Evolutionary conservation across 2,797 vertebrate genomes (phyloP), one percentile per base, ranked within the genome.

Genomic region (Karalla daura): DNA sequence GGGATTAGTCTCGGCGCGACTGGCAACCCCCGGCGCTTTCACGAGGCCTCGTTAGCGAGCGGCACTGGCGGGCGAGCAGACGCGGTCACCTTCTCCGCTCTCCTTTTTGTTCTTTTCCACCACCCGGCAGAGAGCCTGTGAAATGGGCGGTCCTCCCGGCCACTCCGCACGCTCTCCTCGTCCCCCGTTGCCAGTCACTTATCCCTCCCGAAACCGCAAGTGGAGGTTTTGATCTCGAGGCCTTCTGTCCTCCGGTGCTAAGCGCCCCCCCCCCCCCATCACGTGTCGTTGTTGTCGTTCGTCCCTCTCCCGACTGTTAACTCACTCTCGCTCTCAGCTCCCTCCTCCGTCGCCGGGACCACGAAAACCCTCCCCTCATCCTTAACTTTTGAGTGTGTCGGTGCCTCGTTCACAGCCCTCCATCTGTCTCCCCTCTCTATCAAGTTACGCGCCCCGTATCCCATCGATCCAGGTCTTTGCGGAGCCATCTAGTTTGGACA

Each of bases 41-140:
- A 87, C 88, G 86, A 90, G 88, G 62, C 64, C 64, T 68, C 74
- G 76, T 87, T 91, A 90, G 90, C 89, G 80, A 80, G 84, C 70
- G 63, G 27, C 63, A 59, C 63, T 47, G 43, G 65, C 45, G 33
- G n/a, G 53, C n/a, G 43, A 20, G 59, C 32, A 32, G 25, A 30
- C 44, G 52, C 20, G 54, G 39, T 49, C 70, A 36, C 43, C 32
- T 64, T 18, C 53, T 43, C 46, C 70, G 39, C 43, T 32, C 62
- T 18, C 53, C 60, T 68, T 30, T 36, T 15, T 60, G 15, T 51
- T 44, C 43, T 61, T 33, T 45, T 63, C n/a, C 9, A 51, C 33
- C n/a, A n/a, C n/a, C n/a, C n/a, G n/a, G n/a, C n/a, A n/a, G n/a
- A n/a, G n/a, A n/a, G n/a, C n/a, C n/a, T n/a, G n/a, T n/a, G n/a